Evolutionary conservation across 2,888 invertebrate species (phyloP).

Genomic region (Ceriagrion tenellum): DNA sequence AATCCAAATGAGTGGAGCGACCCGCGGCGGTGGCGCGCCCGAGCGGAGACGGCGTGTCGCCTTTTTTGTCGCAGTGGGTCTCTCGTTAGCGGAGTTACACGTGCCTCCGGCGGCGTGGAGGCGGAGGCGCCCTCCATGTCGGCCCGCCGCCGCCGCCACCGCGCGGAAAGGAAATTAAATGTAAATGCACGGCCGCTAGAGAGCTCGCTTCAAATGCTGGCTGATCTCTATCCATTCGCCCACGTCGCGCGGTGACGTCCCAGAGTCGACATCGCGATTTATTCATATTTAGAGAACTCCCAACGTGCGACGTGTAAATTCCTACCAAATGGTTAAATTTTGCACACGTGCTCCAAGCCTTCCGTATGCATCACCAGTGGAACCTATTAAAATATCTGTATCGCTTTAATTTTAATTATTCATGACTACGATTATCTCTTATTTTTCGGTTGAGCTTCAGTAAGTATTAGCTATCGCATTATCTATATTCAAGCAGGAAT

Average conservation of each 20-base stretch:
- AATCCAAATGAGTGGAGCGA: neutral
- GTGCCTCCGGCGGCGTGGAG: neutral
- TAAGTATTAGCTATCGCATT: too few species aligned
- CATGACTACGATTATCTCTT: too few species aligned
- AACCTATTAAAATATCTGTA: too few species aligned
- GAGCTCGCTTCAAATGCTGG: neutral
- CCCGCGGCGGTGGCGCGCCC: neutral
- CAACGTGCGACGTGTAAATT: neutral
- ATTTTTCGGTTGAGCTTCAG: too few species aligned
- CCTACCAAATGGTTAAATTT: neutral
- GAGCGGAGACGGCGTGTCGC: neutral
- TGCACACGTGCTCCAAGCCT: too few species aligned
- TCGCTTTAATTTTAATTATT: too few species aligned
- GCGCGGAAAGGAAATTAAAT: neutral
- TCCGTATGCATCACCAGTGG: too few species aligned
- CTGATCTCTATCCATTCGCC: too few species aligned
- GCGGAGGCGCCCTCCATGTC: neutral
- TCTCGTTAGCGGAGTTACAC: neutral
- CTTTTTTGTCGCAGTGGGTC: constrained; percentile 5
- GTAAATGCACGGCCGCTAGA: neutral
- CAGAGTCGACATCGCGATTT: neutral
- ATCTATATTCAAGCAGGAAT: too few species aligned
- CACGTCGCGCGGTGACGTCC: neutral
- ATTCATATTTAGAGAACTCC: neutral
- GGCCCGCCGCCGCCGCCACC: too few species aligned